Evolutionary conservation across 2,113 vertebrate species (phyloP).

Genomic region (Butorides virescens): DNA sequence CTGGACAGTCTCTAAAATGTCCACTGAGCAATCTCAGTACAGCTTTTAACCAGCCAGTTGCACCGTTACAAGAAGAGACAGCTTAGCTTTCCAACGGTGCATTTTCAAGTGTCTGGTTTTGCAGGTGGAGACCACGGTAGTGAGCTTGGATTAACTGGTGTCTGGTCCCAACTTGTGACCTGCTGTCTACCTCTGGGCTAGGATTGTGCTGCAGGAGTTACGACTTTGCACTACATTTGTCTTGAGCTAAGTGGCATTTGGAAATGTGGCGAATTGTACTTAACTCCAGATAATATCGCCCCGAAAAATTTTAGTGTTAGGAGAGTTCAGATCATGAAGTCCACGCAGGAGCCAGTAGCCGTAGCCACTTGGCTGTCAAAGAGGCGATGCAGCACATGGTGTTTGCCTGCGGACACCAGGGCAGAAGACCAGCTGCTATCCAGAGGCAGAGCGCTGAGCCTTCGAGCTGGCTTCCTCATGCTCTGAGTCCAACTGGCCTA

Average conservation of each 20-base stretch:
- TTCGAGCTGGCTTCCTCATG: neutral
- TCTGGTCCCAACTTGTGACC: neutral
- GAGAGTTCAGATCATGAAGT: neutral
- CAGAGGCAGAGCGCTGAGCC: neutral
- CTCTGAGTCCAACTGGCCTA: neutral
- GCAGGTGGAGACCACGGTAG: neutral
- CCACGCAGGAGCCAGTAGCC: neutral
- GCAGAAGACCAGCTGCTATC: neutral
- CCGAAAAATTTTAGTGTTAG: neutral
- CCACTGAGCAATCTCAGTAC: neutral
- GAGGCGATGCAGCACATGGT: neutral
- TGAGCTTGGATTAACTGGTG: neutral
- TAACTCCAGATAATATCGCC: neutral
- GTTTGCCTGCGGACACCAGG: neutral
- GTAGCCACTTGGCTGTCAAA: neutral
- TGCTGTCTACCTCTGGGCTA: neutral
- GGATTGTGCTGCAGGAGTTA: neutral
- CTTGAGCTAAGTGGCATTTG: neutral
- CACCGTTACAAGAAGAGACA: rapidly evolving
- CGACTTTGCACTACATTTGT: neutral
- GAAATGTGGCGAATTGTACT: neutral
- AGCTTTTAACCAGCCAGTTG: neutral
- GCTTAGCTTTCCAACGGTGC: neutral
- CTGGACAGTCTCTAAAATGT: neutral
- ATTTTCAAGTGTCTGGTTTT: neutral